Percentiles rank a stretch among this genome's conserved stretches.
Conservation (phyloP, 1,140 invertebrate species). For the Zaprionus capensis region DNA sequence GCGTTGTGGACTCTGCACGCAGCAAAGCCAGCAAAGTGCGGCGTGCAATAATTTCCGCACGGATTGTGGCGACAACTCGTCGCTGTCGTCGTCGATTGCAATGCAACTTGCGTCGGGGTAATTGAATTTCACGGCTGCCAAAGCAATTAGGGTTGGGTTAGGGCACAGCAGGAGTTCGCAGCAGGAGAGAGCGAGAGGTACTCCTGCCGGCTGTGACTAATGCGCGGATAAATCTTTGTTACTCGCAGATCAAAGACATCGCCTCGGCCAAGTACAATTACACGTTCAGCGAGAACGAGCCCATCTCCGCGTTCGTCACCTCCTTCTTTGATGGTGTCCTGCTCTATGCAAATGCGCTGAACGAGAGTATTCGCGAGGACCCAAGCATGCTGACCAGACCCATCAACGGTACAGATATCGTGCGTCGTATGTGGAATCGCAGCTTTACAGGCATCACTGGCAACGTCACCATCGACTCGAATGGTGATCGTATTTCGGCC, state of each 20-base stretch:
- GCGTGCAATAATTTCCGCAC: conserved; percentile 57
- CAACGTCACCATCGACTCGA: conserved; percentile 94
- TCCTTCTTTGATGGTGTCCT: conserved; percentile 98
- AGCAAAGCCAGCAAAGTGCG: conserved; percentile 35
- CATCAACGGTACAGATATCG: conserved; percentile 88
- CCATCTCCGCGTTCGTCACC: conserved; percentile 94
- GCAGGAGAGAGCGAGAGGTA: not conserved
- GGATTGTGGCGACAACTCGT: conserved; percentile 44
- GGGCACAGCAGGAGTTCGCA: not conserved
- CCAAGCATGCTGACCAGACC: conserved; percentile 86
- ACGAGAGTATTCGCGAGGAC: conserved; percentile 91
- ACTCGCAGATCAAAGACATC: conserved; percentile 89
- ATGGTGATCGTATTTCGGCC: conserved; percentile 95
- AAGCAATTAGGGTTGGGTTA: conserved; percentile 59
- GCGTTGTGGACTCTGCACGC: conserved; percentile 21
- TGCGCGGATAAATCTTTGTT: conserved; percentile 27
- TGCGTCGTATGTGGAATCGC: conserved; percentile 94
- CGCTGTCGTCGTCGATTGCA: conserved; percentile 6
- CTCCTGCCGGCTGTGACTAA: conserved; percentile 40
- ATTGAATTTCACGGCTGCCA: conserved; percentile 67
- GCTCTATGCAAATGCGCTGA: conserved; percentile 95
- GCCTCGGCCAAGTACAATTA: conserved; percentile 93
- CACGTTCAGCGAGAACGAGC: conserved; percentile 89
- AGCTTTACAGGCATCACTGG: conserved; percentile 94
- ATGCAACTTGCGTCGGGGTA: conserved; percentile 42